Evolutionary conservation across 2,888 invertebrate species (phyloP), one percentile per base, ranked within the genome.

Genomic region (Philonicus albiceps): DNA sequence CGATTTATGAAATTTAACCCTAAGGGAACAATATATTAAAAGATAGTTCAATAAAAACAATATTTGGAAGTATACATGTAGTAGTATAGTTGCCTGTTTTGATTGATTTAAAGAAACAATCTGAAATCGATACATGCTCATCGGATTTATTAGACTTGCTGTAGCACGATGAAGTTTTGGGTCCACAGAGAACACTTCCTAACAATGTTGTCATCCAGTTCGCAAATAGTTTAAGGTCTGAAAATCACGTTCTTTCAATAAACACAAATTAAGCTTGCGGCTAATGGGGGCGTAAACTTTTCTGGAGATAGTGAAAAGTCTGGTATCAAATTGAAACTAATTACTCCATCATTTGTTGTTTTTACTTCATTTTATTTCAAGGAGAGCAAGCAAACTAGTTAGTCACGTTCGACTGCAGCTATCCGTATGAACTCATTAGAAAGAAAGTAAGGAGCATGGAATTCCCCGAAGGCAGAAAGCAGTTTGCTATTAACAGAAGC

Each of bases 341-440:
- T 81, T 81, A 81, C 81, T 55, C 55, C 81, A 55, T 81, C 81
- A 55, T 81, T 81, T 81, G 81, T 81, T 81, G 81, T 81, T 55
- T 53, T 81, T 53, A 43, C 80, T 81, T 81, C 55, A 31, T 31
- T 53, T 81, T 81, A 64, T 81, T 31, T 55, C 81, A 22, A 43
- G 27, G 30, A 55, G 81, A 31, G 55, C 31, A 43, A 55, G 31
- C 31, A 37, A 81, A 81, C 55, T 81, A 81, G 81, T 81, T 81
- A 81, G 81, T 81, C 81, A 81, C 81, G 81, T 81, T 53, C 64
- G 53, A 30, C 34, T 81, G 53, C 81, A 81, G 34, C 19, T 34
- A 49, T 34, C 34, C 53, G 64, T 81, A 81, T 55, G 81, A 81
- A 81, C 81, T 81, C 81, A 81, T 81, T 81, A 81, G 64, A 37